Evolutionary conservation across 2,888 invertebrate genomes (phyloP), one percentile per base, ranked within the genome.

Genomic region (Lasioglossum figueresi): DNA sequence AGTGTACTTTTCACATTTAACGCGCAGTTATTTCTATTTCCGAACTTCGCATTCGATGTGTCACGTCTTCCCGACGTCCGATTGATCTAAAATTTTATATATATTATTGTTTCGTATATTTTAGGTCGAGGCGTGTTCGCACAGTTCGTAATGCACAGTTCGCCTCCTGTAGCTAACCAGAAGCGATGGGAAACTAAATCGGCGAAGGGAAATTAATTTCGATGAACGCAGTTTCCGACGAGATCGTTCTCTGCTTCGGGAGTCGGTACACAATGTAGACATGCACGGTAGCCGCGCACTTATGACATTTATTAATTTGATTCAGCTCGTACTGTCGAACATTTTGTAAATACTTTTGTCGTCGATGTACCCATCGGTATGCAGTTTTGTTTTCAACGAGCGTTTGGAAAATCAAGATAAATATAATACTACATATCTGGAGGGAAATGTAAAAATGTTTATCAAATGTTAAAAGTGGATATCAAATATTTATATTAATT

Each of bases 271-370:
- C 52, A 52, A 52, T n/a, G 52, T 23, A 52, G 66, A 45, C 74
- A 48, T 31, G 40, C 45, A 2, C 52, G 52, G 3, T 52, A 52
- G 72, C n/a, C 59, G 80, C 59, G 37, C 19, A 76, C 40, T 70
- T 84, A 81, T 72, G 75, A 78, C 19, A 74, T 74, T 85, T 78
- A 79, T 85, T 85, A 86, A 86, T 86, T 86, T 82, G 82, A 85
- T 86, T 75, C 59, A 72, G 59, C 76, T 70, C 52, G 43, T 52
- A 23, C 56, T 43, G 59, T 43, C 80, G 78, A 76, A 76, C 80
- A 79, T 86, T 82, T 80, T 78, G 59, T 80, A 75, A 52, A 86
- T 78, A 83, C 45, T 68, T 72, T 34, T 59, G 27, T 76, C 59
- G 52, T 78, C 85, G 85, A 80, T 80, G 5, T 85, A 83, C 70